phyloP scores from a whole-genome alignment of 2,113 vertebrate genomes.

The Pelusios castaneus region DNA sequence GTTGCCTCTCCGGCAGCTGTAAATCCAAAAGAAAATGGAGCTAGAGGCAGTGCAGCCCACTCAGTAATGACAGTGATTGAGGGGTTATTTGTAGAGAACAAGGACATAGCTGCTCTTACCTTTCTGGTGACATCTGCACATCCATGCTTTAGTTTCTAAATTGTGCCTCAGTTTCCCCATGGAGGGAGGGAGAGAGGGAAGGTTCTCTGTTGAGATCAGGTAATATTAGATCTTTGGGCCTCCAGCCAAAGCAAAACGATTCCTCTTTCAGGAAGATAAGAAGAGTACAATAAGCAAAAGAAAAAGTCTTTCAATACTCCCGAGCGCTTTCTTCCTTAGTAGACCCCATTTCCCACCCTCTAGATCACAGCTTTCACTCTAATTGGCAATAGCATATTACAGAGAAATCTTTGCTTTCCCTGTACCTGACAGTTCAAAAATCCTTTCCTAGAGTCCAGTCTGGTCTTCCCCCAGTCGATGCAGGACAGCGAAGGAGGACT shows the following conservation, averaged over 20 bases:
- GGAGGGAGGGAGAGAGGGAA: not conserved
- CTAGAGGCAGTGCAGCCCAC: not conserved
- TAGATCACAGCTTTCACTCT: not conserved
- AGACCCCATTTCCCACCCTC: not conserved
- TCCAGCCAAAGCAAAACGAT: not conserved
- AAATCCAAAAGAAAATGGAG: not conserved
- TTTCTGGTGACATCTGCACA: not conserved
- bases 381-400: not conserved
- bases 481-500: not conserved
- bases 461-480: not conserved
- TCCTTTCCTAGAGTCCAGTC: not conserved
- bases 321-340: not conserved
- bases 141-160: not conserved
- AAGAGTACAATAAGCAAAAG: not conserved
- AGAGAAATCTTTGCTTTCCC: too few species aligned
- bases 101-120: not conserved
- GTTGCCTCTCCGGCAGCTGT: not conserved
- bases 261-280: not conserved
- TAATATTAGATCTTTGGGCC: not conserved
- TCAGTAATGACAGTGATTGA: not conserved
- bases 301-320: not conserved
- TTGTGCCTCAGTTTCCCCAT: not conserved
- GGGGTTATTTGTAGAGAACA: not conserved
- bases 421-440: not conserved
- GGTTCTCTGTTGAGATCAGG: not conserved